Conservation (phyloP, 2,888 invertebrate genomes). For the Leucania comma region DNA sequence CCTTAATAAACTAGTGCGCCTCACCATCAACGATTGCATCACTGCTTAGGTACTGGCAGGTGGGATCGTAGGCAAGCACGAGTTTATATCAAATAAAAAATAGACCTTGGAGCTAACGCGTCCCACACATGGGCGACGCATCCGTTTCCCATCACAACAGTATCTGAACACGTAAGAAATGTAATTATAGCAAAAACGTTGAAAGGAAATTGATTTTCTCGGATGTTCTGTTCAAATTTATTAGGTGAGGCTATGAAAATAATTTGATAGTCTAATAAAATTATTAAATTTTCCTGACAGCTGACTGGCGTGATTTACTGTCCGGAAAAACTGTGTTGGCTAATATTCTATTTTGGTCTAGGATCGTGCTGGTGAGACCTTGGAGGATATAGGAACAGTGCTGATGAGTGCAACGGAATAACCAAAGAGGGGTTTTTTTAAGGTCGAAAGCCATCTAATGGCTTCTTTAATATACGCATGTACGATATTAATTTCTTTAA, state of each 20-base stretch:
- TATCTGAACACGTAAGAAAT: constrained; percentile 25
- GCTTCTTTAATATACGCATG: no score
- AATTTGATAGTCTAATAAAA: constrained; percentile 37
- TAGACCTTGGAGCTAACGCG: constrained; percentile 50
- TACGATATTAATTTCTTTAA: no score
- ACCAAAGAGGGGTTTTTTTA: no score
- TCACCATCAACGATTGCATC: no score
- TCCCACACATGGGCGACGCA: constrained; percentile 38
- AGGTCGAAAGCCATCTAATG: no score
- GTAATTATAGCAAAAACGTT: constrained; percentile 44
- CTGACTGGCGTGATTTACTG: neutral
- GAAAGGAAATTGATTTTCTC: constrained; percentile 48
- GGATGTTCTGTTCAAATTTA: constrained; percentile 34
- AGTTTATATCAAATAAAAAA: no score
- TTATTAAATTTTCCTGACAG: neutral
- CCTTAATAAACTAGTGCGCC: no score
- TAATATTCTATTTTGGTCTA: constrained; percentile 2
- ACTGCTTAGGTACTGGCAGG: no score
- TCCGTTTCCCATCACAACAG: constrained; percentile 51
- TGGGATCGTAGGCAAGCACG: no score
- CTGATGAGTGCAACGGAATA: no score
- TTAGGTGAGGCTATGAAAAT: constrained; percentile 15
- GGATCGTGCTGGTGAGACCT: no score
- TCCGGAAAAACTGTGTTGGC: neutral
- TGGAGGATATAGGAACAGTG: neutral